phyloP scores from a whole-genome alignment of 2,113 vertebrate genomes.

The Thymallus thymallus region DNA sequence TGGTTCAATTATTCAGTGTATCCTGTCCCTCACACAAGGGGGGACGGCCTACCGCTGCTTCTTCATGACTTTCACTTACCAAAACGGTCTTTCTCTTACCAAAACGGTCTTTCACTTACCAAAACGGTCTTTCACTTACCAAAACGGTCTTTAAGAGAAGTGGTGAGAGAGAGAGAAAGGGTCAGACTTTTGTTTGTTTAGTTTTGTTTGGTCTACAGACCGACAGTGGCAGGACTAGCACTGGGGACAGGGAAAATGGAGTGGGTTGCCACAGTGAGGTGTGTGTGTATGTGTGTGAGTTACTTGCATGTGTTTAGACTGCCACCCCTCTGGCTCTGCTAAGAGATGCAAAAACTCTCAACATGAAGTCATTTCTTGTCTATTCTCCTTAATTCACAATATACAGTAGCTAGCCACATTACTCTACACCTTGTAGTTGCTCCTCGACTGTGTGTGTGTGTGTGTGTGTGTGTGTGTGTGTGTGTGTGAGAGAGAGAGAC shows the following conservation, averaged over 20 bases:
- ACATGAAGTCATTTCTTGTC: too few species aligned
- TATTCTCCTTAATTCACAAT: too few species aligned
- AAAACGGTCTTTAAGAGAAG: too few species aligned
- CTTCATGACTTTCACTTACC: not conserved
- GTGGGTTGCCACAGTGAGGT: constrained; percentile 20
- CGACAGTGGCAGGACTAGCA: not conserved
- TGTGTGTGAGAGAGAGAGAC: too few species aligned
- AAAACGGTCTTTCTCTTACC: not conserved
- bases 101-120: too few species aligned
- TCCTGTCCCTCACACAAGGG: not conserved
- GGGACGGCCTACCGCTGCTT: too few species aligned
- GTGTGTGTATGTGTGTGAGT: constrained; percentile 11
- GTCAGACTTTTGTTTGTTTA: too few species aligned
- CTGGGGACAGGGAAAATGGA: constrained; percentile 1
- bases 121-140: too few species aligned
- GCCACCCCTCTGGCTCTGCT: not conserved
- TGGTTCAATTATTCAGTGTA: constrained; percentile 40
- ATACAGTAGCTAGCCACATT: too few species aligned
- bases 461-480: constrained; percentile 11
- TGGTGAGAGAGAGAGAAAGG: too few species aligned
- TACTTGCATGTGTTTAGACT: not conserved
- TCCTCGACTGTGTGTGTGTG: not conserved
- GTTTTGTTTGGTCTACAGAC: not conserved
- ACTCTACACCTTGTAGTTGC: too few species aligned
- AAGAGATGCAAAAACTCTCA: too few species aligned